Percentiles rank a stretch among this genome's conserved stretches.
Evolutionary conservation across 2,888 invertebrate genomes (phyloP).

Genomic region (Hyposoter dolosus): DNA sequence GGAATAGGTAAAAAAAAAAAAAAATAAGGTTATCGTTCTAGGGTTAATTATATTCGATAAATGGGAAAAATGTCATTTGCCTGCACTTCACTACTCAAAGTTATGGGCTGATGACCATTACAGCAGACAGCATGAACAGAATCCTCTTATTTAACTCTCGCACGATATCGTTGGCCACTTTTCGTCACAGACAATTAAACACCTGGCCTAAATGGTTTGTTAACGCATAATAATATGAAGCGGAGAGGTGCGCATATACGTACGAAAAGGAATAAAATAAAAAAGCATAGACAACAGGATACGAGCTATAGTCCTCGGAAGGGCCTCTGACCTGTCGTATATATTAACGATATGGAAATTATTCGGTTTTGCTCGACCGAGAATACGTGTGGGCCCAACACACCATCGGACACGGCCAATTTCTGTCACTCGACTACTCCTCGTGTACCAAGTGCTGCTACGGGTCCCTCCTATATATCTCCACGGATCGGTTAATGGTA

Average conservation of each 20-base stretch:
- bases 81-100: constrained; percentile 5
- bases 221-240: constrained; percentile 80
- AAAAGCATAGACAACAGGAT: constrained; percentile 77
- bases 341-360: constrained; percentile 82
- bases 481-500: constrained; percentile 71
- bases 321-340: constrained; percentile 71
- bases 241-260: constrained; percentile 48
- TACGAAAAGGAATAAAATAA: not conserved
- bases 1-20: no score
- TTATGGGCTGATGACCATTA: constrained; percentile 27
- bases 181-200: constrained; percentile 84
- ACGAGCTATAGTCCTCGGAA: constrained; percentile 74
- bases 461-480: constrained; percentile 51
- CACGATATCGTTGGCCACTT: constrained; percentile 74
- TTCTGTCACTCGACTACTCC: constrained; percentile 79
- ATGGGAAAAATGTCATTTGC: not conserved
- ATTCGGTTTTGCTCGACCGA: constrained; percentile 63
- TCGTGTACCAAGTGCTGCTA: constrained; percentile 24
- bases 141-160: constrained; percentile 60
- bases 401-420: constrained; percentile 81
- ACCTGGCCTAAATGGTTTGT: constrained; percentile 84
- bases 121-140: constrained; percentile 1
- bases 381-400: constrained; percentile 65
- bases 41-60: not conserved
- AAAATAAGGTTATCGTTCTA: no score